Conservation (phyloP, 2,797 vertebrate species). For the Peromyscus attwateri region DNA sequence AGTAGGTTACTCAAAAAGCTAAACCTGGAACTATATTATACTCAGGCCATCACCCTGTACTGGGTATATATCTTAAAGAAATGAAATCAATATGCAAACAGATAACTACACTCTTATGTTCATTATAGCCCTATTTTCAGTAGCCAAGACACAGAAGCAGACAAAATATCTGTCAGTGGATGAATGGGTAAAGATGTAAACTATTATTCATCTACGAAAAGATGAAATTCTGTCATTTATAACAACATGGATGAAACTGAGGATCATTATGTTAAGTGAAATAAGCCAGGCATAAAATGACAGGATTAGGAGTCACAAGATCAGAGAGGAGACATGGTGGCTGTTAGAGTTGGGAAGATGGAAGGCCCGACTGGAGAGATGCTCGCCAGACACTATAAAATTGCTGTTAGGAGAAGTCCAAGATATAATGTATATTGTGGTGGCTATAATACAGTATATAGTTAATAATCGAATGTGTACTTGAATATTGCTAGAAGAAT, state of each 20-base stretch:
- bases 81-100: background rate
- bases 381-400: background rate
- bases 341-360: background rate
- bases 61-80: background rate
- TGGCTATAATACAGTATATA: background rate
- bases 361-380: background rate
- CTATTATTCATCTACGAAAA: background rate
- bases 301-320: background rate
- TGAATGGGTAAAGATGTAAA: background rate
- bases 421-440: background rate
- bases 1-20: background rate
- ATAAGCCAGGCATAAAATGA: background rate
- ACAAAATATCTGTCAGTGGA: background rate
- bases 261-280: background rate
- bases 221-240: background rate
- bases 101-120: background rate
- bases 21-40: background rate
- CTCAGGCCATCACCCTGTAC: background rate
- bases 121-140: background rate
- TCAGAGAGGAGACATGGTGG: background rate
- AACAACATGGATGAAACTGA: background rate
- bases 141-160: background rate
- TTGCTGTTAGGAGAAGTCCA: background rate
- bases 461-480: background rate
- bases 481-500: background rate